Conservation (phyloP, 2,888 invertebrate genomes). For the Pachliopta kotzebuea region DNA sequence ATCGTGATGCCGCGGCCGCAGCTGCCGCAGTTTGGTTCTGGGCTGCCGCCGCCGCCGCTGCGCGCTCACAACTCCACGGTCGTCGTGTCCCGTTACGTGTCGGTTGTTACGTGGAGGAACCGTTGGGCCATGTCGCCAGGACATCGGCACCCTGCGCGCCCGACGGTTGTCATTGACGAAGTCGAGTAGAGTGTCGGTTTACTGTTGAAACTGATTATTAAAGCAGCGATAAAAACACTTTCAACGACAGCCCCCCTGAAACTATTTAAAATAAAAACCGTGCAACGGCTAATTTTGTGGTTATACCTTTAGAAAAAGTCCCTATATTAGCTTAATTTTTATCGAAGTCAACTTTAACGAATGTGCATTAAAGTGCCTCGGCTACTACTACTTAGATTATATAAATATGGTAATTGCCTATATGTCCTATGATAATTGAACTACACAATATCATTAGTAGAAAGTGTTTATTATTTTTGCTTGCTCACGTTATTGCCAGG, state of each 20-base stretch:
- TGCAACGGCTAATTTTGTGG: too few relatives aligned
- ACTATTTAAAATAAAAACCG: too few relatives aligned
- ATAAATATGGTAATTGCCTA: too few relatives aligned
- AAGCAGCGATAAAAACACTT: background rate
- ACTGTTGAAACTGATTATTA: slow-evolving; percentile 12
- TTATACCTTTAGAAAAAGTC: too few relatives aligned
- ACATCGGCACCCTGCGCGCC: background rate
- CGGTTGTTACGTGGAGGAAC: slow-evolving; percentile 20
- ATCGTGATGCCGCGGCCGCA: slow-evolving; percentile 12
- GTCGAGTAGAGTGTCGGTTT: background rate
- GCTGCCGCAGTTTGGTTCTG: slow-evolving; percentile 4
- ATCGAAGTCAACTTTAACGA: too few relatives aligned
- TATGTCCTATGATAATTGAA: too few relatives aligned
- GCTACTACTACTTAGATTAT: too few relatives aligned
- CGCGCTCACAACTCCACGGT: slow-evolving; percentile 5
- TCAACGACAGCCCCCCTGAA: background rate
- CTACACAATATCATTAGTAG: background rate
- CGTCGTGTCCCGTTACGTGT: slow-evolving; percentile 20
- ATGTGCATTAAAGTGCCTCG: too few relatives aligned
- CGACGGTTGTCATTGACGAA: background rate
- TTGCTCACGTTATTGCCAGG: background rate
- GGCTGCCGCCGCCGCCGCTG: slow-evolving; percentile 4
- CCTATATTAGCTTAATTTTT: too few relatives aligned
- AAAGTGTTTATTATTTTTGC: background rate
- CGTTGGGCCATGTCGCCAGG: slow-evolving; percentile 8